Percentiles rank a stretch among this genome's conserved stretches.
Evolutionary conservation across 2,113 vertebrate genomes (phyloP).

Genomic region (Callospermophilus lateralis): DNA sequence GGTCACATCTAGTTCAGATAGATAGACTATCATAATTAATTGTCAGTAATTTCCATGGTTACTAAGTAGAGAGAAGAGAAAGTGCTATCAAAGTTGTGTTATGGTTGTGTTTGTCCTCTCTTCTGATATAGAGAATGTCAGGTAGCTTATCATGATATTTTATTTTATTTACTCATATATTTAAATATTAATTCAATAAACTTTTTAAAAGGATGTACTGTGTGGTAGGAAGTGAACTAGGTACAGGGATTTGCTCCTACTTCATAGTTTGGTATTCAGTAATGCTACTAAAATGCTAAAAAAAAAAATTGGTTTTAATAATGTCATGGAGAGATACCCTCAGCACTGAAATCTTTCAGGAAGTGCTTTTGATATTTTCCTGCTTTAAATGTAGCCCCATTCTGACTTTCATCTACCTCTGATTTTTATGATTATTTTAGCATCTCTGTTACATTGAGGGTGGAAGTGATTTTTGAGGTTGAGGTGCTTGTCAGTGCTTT

Average conservation of each 20-base stretch:
- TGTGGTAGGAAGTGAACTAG: not conserved
- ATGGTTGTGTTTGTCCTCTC: not conserved
- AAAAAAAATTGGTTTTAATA: constrained; percentile 10
- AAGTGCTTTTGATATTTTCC: not conserved
- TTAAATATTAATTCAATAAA: not conserved
- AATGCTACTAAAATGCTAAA: not conserved
- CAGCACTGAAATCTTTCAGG: not conserved
- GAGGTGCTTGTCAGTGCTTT: accelerated
- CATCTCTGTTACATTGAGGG: not conserved
- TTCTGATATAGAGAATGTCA: not conserved
- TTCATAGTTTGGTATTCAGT: not conserved
- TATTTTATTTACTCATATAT: not conserved
- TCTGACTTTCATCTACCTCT: not conserved
- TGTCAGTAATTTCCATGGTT: not conserved
- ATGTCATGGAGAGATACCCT: not conserved
- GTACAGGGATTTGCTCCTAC: not conserved
- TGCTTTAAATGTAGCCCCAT: not conserved
- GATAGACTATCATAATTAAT: not conserved
- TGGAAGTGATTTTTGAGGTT: not conserved
- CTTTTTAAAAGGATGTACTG: not conserved
- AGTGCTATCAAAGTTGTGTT: not conserved
- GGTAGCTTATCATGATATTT: too few species aligned
- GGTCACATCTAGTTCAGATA: not conserved
- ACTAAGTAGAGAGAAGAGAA: not conserved
- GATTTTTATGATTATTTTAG: not conserved